Evolutionary conservation across 2,888 invertebrate genomes (phyloP).

Genomic region (Aspidiotus rigidus): DNA sequence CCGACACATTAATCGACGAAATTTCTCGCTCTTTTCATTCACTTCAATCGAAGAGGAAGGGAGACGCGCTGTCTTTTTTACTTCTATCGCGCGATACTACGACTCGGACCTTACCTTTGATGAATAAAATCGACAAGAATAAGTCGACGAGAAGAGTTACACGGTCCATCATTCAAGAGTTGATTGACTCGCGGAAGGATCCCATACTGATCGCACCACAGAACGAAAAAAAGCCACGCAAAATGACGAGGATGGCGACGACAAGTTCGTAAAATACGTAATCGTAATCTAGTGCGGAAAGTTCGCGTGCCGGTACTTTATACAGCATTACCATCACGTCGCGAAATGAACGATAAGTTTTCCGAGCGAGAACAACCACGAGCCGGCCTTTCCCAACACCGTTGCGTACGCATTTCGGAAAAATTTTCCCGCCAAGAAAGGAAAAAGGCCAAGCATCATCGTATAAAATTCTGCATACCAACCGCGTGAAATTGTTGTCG

Average conservation of each 20-base stretch:
- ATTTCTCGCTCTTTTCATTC: no score
- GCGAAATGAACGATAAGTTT: background rate
- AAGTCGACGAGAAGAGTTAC: background rate
- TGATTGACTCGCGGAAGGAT: background rate
- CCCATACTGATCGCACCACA: background rate
- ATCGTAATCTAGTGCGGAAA: background rate
- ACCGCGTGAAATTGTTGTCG: no score
- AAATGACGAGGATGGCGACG: no score
- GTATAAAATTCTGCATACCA: no score
- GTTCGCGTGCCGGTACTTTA: no score
- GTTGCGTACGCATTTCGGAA: background rate
- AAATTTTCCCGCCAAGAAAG: background rate
- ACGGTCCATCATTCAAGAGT: conserved; percentile 2
- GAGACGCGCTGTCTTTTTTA: no score
- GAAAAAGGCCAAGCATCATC: no score
- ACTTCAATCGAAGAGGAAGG: no score
- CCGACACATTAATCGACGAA: no score
- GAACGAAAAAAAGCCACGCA: background rate
- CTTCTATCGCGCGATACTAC: background rate
- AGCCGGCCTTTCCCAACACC: background rate
- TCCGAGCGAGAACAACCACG: background rate
- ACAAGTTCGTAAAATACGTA: background rate
- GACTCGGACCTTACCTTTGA: background rate
- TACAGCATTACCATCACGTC: background rate
- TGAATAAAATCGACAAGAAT: background rate